Conservation (phyloP, 2,113 vertebrate genomes). For the Nesoenas mayeri region DNA sequence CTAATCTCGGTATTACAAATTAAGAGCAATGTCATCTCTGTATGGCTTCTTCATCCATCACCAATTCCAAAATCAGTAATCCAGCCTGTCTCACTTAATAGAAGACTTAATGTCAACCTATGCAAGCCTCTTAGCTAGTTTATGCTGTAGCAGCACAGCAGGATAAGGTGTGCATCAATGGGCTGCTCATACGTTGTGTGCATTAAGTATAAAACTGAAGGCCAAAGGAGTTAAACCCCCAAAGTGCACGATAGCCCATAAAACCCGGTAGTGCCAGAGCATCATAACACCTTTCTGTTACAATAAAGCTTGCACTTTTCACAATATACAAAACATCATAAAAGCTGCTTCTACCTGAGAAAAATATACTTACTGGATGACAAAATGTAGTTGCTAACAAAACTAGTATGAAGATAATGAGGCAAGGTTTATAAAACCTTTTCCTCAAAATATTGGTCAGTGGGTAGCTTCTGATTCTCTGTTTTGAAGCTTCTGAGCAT, state of each 20-base stretch:
- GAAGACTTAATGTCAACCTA: conserved; percentile 63
- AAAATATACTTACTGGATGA: not conserved
- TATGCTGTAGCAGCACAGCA: not conserved
- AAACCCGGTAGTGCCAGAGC: not conserved
- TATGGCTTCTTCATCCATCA: conserved; percentile 50
- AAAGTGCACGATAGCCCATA: not conserved
- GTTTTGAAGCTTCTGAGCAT: not conserved
- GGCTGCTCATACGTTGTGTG: not conserved
- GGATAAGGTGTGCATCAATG: not conserved
- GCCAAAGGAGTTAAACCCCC: not conserved
- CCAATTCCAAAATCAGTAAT: conserved; percentile 62
- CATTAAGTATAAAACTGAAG: not conserved
- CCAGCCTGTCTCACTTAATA: conserved; percentile 59
- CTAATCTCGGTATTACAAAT: conserved; percentile 51
- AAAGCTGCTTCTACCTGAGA: not conserved
- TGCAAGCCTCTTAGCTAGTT: conserved; percentile 48
- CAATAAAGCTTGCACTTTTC: not conserved
- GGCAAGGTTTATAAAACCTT: not conserved
- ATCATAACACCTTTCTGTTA: not conserved
- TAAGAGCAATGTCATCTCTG: conserved; percentile 36
- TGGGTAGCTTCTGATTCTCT: not conserved
- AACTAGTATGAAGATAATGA: not conserved
- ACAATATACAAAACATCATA: not conserved
- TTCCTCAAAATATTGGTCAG: not conserved
- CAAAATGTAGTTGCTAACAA: not conserved